These are phyloP conservation scores for Myzus persicae DNA, from an alignment of 1,140 invertebrate species.

Conservation along the genomic window DNA sequence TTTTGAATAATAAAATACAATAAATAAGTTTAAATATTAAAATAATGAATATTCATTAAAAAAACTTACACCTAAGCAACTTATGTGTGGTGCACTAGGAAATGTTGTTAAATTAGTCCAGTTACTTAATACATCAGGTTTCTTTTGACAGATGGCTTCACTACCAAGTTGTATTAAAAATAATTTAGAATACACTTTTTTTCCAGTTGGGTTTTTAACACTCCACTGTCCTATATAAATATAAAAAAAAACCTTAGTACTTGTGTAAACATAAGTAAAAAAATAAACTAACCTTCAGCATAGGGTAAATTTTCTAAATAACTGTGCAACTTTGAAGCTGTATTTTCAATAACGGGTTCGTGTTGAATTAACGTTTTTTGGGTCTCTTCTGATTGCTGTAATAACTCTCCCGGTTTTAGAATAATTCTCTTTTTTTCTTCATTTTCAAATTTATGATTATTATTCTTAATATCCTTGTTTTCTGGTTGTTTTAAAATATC, in stretches of 20 bases:
- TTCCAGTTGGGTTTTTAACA: constrained; percentile 24
- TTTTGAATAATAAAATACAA: neutral
- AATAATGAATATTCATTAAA: neutral
- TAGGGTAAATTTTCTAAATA: constrained; percentile 45
- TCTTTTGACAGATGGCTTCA: constrained; percentile 38
- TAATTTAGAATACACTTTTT: constrained; percentile 25
- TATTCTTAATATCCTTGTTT: constrained; percentile 41
- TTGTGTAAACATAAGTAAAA: neutral
- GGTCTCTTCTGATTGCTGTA: neutral
- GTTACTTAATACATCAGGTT: constrained; percentile 30
- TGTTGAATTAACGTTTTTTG: constrained; percentile 24
- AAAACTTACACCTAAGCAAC: constrained; percentile 24
- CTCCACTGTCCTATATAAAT: constrained; percentile 39
- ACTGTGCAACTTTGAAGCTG: neutral
- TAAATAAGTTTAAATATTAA: neutral
- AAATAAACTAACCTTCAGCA: neutral
- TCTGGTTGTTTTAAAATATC: neutral
- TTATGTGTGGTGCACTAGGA: neutral
- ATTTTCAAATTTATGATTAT: neutral
- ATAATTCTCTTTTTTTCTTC: constrained; percentile 31
- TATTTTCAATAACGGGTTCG: neutral
- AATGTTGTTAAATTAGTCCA: neutral
- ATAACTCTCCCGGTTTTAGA: neutral
- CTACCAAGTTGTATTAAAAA: constrained; percentile 36
- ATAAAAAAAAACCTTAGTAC: neutral